phyloP scores from a whole-genome alignment of 2,797 vertebrate genomes.

The Helarctos malayanus region DNA sequence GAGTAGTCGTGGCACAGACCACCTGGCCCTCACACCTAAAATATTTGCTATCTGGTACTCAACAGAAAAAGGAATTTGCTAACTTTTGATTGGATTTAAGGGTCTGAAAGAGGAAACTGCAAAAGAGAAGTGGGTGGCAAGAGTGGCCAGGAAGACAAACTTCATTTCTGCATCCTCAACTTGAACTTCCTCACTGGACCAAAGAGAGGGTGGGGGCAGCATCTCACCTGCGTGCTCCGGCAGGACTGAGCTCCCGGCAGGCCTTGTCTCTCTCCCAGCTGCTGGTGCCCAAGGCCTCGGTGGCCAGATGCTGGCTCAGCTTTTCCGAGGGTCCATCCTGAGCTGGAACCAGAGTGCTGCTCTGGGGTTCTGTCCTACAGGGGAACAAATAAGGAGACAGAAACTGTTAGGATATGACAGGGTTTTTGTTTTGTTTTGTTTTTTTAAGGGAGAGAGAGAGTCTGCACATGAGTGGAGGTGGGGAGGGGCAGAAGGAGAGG shows the following conservation, averaged over 20 bases:
- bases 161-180: background rate
- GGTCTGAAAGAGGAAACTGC: background rate
- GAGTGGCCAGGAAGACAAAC: background rate
- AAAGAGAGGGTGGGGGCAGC: rapidly evolving
- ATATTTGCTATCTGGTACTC: background rate
- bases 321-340: conserved; percentile 87
- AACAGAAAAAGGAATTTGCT: background rate
- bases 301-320: conserved; percentile 61
- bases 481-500: background rate
- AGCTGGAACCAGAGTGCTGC: conserved; percentile 82
- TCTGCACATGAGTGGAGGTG: background rate
- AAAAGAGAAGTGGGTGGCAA: background rate
- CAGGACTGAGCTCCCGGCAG: conserved; percentile 87
- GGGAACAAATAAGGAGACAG: conserved; percentile 30
- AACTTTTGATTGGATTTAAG: background rate
- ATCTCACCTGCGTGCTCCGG: conserved; percentile 91
- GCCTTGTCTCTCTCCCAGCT: conserved; percentile 90
- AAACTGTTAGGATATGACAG: background rate
- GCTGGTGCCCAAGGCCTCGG: conserved; percentile 85
- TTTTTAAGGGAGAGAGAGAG: background rate
- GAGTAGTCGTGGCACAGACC: background rate
- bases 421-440: background rate
- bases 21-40: background rate
- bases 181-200: rapidly evolving
- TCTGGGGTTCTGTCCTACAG: conserved; percentile 87